These are phyloP conservation scores for Margaritifera margaritifera DNA, from an alignment of 2,888 invertebrate genomes.

Conservation along the genomic window DNA sequence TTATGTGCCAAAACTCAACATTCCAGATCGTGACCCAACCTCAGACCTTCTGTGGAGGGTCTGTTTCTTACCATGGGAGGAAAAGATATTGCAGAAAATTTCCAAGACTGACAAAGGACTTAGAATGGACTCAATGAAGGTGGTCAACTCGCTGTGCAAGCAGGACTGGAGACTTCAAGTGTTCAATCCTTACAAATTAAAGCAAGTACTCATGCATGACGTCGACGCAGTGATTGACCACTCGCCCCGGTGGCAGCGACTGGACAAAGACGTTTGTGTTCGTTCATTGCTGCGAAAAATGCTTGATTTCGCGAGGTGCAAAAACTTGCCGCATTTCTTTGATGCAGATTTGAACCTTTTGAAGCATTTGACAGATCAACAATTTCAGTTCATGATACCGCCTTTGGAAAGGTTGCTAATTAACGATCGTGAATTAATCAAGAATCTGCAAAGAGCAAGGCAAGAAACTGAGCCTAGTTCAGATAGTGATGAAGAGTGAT, in stretches of 20 bases:
- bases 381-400: constrained; percentile 42
- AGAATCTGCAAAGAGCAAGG: constrained; percentile 36
- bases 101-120: constrained; percentile 37
- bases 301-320: constrained; percentile 39
- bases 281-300: constrained; percentile 52
- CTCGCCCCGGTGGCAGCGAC: constrained; percentile 63
- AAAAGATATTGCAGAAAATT: constrained; percentile 29
- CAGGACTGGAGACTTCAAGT: constrained; percentile 39
- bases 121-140: constrained; percentile 32
- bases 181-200: constrained; percentile 55
- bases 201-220: constrained; percentile 61
- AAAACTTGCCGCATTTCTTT: constrained; percentile 61
- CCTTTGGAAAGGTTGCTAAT: constrained; percentile 45
- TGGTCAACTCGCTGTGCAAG: constrained; percentile 33
- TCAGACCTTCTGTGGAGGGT: constrained; percentile 35
- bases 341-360: constrained; percentile 55
- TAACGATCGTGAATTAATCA: constrained; percentile 50
- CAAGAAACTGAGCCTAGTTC: constrained; percentile 27
- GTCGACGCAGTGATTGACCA: constrained; percentile 61
- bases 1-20: constrained; percentile 31
- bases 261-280: constrained; percentile 53
- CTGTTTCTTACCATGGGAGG: constrained; percentile 29
- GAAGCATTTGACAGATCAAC: constrained; percentile 36
- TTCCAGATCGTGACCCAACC: constrained; percentile 35
- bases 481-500: constrained; percentile 41